Conservation (phyloP, 53 echinoderm and acorn worm genomes). For the Paelopatides confundens region DNA sequence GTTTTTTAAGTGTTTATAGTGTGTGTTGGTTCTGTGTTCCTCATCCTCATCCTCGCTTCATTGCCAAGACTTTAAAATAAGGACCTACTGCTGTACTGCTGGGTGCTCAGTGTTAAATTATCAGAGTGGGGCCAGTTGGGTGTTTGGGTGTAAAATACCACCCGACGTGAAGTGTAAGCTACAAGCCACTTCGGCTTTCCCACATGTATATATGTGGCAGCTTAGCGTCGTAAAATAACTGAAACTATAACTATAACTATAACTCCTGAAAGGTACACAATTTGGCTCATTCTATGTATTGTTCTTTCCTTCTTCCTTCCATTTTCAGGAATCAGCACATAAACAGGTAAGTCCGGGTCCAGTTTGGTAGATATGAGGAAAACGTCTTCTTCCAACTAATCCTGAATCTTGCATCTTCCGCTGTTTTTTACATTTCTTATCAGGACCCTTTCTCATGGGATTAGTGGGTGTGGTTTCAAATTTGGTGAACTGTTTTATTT, state of each 20-base stretch:
- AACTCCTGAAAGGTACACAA: constrained; percentile 4
- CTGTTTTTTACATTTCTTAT: constrained; percentile 2
- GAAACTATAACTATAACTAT: too few relatives aligned
- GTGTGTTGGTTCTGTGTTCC: too few relatives aligned
- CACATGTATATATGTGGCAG: too few relatives aligned
- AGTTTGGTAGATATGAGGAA: not conserved
- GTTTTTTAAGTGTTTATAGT: too few relatives aligned
- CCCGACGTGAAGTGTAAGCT: too few relatives aligned
- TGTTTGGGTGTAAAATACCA: too few relatives aligned
- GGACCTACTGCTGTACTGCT: too few relatives aligned
- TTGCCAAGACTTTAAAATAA: too few relatives aligned
- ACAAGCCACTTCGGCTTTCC: too few relatives aligned
- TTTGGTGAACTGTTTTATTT: not conserved
- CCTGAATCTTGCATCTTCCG: not conserved
- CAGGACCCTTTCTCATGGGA: constrained; percentile 37
- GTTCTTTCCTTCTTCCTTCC: not conserved
- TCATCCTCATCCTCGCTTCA: not conserved
- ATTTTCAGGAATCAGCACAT: constrained; percentile 1
- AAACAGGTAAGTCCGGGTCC: constrained; percentile 20
- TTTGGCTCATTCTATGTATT: constrained; percentile 33
- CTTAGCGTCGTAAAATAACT: too few relatives aligned
- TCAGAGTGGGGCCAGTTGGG: too few relatives aligned
- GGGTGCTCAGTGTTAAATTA: too few relatives aligned
- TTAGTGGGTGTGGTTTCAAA: not conserved
- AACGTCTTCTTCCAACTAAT: not conserved